Percentiles rank a stretch among this genome's conserved stretches.
These are phyloP conservation scores for Suricata suricatta DNA, from an alignment of 2,113 vertebrate species.

Conservation along the genomic window DNA sequence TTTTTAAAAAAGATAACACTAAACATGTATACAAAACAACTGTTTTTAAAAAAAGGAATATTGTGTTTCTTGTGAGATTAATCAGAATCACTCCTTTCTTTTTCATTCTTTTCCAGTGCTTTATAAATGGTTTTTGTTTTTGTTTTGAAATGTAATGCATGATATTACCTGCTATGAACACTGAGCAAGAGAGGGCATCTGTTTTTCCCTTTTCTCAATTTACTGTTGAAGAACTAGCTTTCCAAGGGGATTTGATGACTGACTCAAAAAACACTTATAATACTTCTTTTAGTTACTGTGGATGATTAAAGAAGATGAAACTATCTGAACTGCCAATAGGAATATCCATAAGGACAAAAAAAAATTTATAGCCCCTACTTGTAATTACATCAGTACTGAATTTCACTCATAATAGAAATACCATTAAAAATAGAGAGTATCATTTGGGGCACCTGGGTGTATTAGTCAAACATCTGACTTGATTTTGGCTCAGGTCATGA, in stretches of 20 bases:
- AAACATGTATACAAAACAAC: too few relatives aligned
- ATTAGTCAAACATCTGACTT: background rate
- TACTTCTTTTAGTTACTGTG: constrained; percentile 10
- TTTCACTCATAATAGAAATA: constrained; percentile 39
- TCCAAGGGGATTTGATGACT: background rate
- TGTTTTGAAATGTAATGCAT: background rate
- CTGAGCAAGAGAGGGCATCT: background rate
- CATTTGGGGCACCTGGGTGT: background rate
- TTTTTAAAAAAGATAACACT: too few relatives aligned
- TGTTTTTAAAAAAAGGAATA: background rate
- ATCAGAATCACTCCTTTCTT: background rate
- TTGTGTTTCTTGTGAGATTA: constrained; percentile 41
- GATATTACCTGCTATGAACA: background rate
- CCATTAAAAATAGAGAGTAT: background rate
- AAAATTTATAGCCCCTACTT: background rate
- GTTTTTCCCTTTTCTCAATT: background rate
- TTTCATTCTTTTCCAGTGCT: background rate
- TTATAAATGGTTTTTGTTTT: constrained; percentile 22
- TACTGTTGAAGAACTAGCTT: background rate
- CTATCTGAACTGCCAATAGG: background rate
- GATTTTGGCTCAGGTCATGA: background rate
- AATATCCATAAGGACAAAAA: constrained; percentile 9
- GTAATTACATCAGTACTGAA: background rate
- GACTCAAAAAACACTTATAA: background rate
- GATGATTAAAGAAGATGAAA: background rate